These are phyloP conservation scores for Varecia variegata DNA, from an alignment of 2,797 vertebrate species.

Conservation along the genomic window DNA sequence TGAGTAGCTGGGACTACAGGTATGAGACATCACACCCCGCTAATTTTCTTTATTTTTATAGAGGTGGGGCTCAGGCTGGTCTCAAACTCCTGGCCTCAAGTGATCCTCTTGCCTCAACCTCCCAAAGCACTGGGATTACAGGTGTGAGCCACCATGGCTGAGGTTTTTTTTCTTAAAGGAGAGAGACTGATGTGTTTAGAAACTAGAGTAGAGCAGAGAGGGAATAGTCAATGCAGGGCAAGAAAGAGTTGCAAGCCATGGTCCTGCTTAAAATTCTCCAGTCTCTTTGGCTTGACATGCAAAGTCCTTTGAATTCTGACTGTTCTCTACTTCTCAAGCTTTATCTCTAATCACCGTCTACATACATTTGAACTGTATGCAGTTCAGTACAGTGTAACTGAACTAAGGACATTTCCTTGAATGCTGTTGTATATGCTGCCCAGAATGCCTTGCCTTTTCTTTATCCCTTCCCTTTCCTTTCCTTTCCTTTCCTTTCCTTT, in stretches of 20 bases:
- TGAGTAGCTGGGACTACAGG: not conserved
- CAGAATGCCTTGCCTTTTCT: not conserved
- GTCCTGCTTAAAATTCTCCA: not conserved
- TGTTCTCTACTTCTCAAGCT: not conserved
- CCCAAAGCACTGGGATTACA: not conserved
- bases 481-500: not conserved
- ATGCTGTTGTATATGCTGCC: not conserved
- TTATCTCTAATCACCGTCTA: not conserved
- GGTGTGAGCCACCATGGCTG: too few species aligned
- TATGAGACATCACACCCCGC: not conserved
- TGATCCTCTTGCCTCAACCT: not conserved
- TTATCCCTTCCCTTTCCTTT: not conserved
- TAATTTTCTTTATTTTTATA: not conserved
- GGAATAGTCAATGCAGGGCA: not conserved
- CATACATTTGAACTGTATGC: not conserved
- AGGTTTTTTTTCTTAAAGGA: not conserved
- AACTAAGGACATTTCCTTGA: not conserved
- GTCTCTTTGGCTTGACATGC: not conserved
- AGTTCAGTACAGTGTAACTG: not conserved
- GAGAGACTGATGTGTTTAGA: not conserved
- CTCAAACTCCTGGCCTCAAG: not conserved
- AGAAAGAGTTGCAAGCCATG: not conserved
- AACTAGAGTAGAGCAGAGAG: not conserved
- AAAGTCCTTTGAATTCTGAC: not conserved
- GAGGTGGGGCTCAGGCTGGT: not conserved